phyloP scores from a whole-genome alignment of 2,113 vertebrate genomes.

The Lepus americanus region DNA sequence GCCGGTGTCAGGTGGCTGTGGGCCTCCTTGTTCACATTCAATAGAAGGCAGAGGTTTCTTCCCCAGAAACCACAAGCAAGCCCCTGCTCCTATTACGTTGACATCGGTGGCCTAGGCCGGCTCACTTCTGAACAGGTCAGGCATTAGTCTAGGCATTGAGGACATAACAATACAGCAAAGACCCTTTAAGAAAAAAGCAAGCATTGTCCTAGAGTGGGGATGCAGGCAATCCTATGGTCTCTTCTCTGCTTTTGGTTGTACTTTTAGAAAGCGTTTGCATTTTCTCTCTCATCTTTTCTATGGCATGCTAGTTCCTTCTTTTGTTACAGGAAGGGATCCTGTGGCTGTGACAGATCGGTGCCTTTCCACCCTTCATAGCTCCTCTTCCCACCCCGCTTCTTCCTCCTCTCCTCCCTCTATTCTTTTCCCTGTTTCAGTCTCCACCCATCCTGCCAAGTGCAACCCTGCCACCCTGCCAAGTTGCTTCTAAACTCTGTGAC shows the following conservation, averaged over 20 bases:
- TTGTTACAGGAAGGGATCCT: not conserved
- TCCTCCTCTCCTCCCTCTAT: too few relatives aligned
- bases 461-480: not conserved
- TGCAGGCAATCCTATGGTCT: not conserved
- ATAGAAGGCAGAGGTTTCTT: not conserved
- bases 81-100: not conserved
- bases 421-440: too few relatives aligned
- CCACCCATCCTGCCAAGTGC: not conserved
- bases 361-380: too few relatives aligned
- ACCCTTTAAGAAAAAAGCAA: not conserved
- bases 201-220: not conserved
- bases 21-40: not conserved
- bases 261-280: not conserved
- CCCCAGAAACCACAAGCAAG: not conserved
- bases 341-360: too few relatives aligned
- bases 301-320: not conserved
- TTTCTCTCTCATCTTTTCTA: not conserved
- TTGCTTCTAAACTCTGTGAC: not conserved
- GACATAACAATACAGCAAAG: not conserved
- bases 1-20: not conserved
- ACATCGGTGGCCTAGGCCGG: not conserved
- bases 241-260: not conserved
- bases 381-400: too few relatives aligned
- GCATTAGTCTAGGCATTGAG: not conserved
- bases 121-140: not conserved